Conservation (phyloP, 2,113 vertebrate genomes). For the Suricata suricatta region DNA sequence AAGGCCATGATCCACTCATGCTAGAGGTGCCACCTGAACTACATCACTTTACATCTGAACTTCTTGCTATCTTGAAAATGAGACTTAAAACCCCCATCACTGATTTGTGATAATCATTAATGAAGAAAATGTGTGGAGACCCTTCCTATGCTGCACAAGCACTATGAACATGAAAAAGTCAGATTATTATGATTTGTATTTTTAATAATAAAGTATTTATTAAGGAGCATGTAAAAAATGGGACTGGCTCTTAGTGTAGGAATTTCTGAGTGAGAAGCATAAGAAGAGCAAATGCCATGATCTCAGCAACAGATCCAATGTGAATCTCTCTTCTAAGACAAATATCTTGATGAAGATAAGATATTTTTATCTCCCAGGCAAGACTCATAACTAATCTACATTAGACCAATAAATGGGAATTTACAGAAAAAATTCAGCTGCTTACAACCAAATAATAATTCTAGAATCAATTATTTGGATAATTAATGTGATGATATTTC, state of each 20-base stretch:
- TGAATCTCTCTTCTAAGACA: neutral
- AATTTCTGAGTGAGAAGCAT: neutral
- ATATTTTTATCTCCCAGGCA: neutral
- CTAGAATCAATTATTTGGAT: neutral
- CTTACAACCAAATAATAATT: neutral
- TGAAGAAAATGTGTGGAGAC: neutral
- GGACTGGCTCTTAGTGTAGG: neutral
- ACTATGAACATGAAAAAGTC: neutral
- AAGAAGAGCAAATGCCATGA: neutral
- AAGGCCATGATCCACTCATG: neutral
- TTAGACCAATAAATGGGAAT: neutral
- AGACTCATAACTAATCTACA: neutral
- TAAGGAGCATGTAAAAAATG: neutral
- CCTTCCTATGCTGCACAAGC: neutral
- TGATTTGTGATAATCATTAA: neutral
- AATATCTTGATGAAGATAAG: neutral
- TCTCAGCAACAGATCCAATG: neutral
- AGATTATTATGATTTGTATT: neutral
- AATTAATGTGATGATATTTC: neutral
- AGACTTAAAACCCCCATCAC: neutral
- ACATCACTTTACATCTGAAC: neutral
- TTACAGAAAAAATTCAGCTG: neutral
- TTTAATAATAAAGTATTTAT: neutral
- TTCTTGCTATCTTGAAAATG: neutral
- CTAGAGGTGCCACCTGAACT: no score